phyloP scores from a whole-genome alignment of 1,140 invertebrate species.

The Saccostrea cuccullata region DNA sequence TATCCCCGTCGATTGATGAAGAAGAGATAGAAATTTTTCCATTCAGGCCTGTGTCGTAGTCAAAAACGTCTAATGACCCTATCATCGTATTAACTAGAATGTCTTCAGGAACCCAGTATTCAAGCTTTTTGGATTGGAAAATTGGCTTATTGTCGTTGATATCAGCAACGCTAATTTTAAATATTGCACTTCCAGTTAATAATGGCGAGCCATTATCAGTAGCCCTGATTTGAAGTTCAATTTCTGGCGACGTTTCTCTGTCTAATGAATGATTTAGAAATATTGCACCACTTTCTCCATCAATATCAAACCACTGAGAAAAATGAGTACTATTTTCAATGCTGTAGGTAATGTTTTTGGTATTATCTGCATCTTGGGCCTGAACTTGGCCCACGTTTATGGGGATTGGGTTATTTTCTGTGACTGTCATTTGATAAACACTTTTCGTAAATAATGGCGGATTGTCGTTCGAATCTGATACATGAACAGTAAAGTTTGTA shows the following conservation, averaged over 20 bases:
- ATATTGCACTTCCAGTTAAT: conserved; percentile 56
- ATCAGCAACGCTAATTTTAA: conserved; percentile 63
- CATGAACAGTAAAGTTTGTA: conserved; percentile 83
- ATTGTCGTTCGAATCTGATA: conserved; percentile 95
- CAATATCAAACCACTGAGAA: conserved; percentile 30
- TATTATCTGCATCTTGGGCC: conserved; percentile 54
- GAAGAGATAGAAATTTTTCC: conserved; percentile 52
- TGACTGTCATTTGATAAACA: conserved; percentile 84
- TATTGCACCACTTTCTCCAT: conserved; percentile 49
- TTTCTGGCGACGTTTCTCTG: conserved; percentile 56
- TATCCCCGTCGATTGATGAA: conserved; percentile 37
- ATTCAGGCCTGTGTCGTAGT: conserved; percentile 76
- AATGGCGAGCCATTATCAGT: conserved; percentile 62
- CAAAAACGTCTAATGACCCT: conserved; percentile 80
- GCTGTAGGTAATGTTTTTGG: conserved; percentile 46
- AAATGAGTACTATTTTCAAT: conserved; percentile 54
- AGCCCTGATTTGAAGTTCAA: conserved; percentile 65
- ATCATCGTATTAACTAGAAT: conserved; percentile 92
- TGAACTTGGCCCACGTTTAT: conserved; percentile 53
- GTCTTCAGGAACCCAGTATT: conserved; percentile 90
- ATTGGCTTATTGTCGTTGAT: conserved; percentile 65
- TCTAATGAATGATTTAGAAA: conserved; percentile 58
- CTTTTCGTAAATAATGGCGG: conserved; percentile 87
- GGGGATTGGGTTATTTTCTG: conserved; percentile 82
- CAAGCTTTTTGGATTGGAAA: conserved; percentile 84